Percentiles rank a stretch among this genome's conserved stretches.
phyloP scores from a whole-genome alignment of 2,797 vertebrate genomes.

The Selene dorsalis region DNA sequence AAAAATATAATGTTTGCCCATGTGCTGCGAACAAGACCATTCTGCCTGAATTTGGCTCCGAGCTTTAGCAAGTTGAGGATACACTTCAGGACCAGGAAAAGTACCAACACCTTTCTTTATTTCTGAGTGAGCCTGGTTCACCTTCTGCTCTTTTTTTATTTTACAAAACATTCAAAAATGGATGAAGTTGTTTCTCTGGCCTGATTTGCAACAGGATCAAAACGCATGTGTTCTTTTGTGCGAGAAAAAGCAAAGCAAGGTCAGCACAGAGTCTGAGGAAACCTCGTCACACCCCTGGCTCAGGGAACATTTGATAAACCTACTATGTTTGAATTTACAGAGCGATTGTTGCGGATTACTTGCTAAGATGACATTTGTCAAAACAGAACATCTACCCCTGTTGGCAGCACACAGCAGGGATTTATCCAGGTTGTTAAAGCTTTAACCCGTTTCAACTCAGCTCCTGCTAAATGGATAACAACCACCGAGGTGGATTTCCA shows the following conservation, averaged over 20 bases:
- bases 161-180: not conserved
- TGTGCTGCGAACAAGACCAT: conserved; percentile 5
- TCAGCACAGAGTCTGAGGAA: not conserved
- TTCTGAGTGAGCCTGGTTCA: not conserved
- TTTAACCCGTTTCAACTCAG: conserved; percentile 66
- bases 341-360: conserved; percentile 70
- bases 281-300: conserved; percentile 7
- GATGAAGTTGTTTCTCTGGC: not conserved
- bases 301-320: conserved; percentile 25
- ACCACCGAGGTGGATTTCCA: conserved; percentile 70
- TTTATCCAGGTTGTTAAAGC: conserved; percentile 70
- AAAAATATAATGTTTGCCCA: conserved; percentile 13
- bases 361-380: conserved; percentile 68
- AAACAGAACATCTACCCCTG: conserved; percentile 57
- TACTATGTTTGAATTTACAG: conserved; percentile 55
- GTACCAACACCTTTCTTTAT: not conserved
- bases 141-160: conserved; percentile 10
- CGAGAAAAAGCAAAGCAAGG: not conserved
- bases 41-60: conserved; percentile 17
- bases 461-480: conserved; percentile 73
- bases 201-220: not conserved
- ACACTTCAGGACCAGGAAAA: not conserved
- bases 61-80: not conserved
- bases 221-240: not conserved
- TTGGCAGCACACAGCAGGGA: conserved; percentile 54